Evolutionary conservation across 1,140 invertebrate species (phyloP).

Genomic region (Trichoplusia ni): DNA sequence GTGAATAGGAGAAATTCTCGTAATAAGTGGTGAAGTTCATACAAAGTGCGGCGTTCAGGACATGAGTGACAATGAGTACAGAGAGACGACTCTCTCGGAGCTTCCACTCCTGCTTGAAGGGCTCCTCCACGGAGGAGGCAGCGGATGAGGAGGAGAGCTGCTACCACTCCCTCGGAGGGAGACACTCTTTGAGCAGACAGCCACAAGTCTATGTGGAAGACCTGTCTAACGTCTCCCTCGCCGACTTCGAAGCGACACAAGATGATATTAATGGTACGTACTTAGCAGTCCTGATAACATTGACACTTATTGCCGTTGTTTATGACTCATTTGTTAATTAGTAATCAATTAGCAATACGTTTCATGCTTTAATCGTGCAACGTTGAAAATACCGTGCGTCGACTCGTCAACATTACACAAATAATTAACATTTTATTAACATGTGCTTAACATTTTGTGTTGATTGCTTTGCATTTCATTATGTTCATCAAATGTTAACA

Average conservation of each 20-base stretch:
- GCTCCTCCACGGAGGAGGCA: conserved; percentile 84
- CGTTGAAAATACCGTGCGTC: background rate
- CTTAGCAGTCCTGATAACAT: too few relatives aligned
- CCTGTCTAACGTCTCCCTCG: conserved; percentile 66
- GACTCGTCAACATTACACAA: background rate
- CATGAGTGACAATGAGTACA: conserved; percentile 83
- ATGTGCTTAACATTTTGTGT: conserved; percentile 7
- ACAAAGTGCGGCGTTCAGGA: conserved; percentile 56
- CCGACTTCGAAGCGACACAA: conserved; percentile 67
- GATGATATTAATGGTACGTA: conserved; percentile 74
- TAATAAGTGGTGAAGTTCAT: conserved; percentile 33
- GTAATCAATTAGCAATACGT: background rate
- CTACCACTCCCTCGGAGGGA: conserved; percentile 73
- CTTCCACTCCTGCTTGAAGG: conserved; percentile 85
- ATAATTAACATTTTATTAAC: conserved; percentile 1
- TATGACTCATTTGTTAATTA: background rate
- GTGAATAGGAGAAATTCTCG: conserved; percentile 6
- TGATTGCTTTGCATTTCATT: background rate
- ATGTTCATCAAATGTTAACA: background rate
- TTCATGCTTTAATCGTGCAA: background rate
- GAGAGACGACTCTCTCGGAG: conserved; percentile 84
- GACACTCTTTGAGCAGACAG: conserved; percentile 67
- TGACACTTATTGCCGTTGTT: conserved; percentile 1
- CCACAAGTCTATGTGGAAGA: conserved; percentile 74
- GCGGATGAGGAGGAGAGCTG: conserved; percentile 75